These are phyloP conservation scores for Propsilocerus akamusi DNA, from an alignment of 1,140 invertebrate genomes.

Conservation along the genomic window DNA sequence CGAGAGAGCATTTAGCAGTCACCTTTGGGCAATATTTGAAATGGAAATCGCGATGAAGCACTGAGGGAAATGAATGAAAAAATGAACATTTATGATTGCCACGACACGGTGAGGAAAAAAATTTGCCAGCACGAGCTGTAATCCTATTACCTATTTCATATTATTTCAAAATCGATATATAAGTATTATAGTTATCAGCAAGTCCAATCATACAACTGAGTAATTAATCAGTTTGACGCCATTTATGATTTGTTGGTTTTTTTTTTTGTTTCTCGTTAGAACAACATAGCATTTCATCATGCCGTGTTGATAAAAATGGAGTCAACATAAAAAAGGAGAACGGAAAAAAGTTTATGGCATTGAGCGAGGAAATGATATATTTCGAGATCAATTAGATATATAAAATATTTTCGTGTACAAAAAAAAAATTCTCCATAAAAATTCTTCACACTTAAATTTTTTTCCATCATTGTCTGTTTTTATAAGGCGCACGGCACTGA, in stretches of 20 bases:
- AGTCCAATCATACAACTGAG: neutral
- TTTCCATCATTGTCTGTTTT: neutral
- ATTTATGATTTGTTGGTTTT: neutral
- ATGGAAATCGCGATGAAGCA: neutral
- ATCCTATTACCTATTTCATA: neutral
- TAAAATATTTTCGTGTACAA: too few relatives aligned
- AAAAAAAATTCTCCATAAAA: neutral
- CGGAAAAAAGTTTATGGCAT: neutral
- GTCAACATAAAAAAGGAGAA: neutral
- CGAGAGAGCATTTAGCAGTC: too few relatives aligned
- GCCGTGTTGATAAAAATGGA: neutral
- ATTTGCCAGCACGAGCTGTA: neutral
- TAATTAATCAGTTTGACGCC: constrained; percentile 1
- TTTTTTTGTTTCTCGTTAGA: too few relatives aligned
- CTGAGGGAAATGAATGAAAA: neutral
- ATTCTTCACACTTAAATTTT: neutral
- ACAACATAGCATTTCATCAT: too few relatives aligned
- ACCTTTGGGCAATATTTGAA: too few relatives aligned
- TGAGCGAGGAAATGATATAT: neutral
- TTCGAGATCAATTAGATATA: constrained; percentile 1
- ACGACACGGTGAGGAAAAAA: neutral
- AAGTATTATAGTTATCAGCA: neutral
- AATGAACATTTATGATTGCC: neutral
- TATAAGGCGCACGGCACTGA: neutral
- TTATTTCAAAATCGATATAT: neutral